Base-by-base conservation (phyloP, 1,140 invertebrate genomes). In the Conopomorpha cramerella region DNA sequence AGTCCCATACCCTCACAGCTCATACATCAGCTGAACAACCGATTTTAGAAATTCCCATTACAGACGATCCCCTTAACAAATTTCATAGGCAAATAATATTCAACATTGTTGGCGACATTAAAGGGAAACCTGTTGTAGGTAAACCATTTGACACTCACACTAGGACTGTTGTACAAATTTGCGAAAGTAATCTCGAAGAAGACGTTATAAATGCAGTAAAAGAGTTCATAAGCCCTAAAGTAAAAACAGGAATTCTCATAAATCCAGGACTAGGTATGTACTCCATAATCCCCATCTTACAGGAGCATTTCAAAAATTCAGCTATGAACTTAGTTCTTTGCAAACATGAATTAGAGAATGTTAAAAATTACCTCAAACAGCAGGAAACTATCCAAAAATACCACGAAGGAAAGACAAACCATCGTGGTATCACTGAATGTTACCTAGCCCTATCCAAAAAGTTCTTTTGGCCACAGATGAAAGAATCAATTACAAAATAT, bases 11-110 rank as follows among this genome's bases (percentile, higher is more conserved):
- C 13, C 4, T 6, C 7, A 31, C 30, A 6, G 25, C 14, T 10
- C 34, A 35, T 27, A 18, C 34, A 16, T n/a, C 14, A 11, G 14
- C 14, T 15, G 34, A 35, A 16, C 26, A 35, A 10, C 34, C 34
- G 3, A 17, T 35, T 2, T 15, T 35, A 10, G 34, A 35, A 28
- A 16, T 35, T 8, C 34, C 34, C 3, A 10, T 35, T n/a, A 27
- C 7, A 12, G 34, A 35, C 10, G 34, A 35, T 15, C 25, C 23
- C n/a, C 3, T 35, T 1, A 35, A 35, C 16, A 35, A 35, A 35
- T 35, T 35, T 28, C 14, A 35, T 15, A 27, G 16, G 13, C 34
- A 35, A 11, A 4, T 35, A 35, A 10, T 26, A 10, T 2, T 35
- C 8, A 35, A 26, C 13, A 35, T 35, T 27, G 11, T 35, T 11